Evolutionary conservation across 1,140 invertebrate genomes (phyloP), one percentile per base, ranked within the genome.

Genomic region (Cyclina sinensis): DNA sequence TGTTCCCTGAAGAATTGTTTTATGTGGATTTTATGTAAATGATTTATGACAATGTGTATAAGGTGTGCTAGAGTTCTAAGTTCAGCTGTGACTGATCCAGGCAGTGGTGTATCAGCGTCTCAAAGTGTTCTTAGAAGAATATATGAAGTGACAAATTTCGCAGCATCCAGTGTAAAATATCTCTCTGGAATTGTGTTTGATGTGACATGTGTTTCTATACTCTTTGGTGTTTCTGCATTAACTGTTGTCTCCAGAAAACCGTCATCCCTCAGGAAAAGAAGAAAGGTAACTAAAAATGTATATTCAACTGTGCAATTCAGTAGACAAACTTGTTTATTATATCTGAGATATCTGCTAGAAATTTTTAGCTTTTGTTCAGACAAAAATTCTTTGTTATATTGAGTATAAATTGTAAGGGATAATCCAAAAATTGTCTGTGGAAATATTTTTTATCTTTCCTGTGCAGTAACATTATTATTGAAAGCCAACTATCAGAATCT

Each of bases 191-290:
- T 81, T 62, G 39, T 65, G 11, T 32, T 81, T 65, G 43, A 81
- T 18, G n/a, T 65, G 0, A 81, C 79, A 16, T 81, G 79, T 81
- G 57, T 81, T 4, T 81, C 37, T 81, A 11, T 57, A 3, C 21
- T 81, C 0, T 0, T 81, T 59, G 79, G 79, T 65, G 27, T 80
- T 27, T 59, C 48, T 80, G 27, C 35, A 11, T 21, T 81, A 24
- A 43, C 54, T 30, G 16, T 81, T 54, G 57, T 65, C 7, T 32
- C 54, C 27, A 81, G 54, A 39, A 65, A 21, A 16, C 12, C 24
- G 16, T 24, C 11, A 30, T 43, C 65, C 5, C 0, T 0, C 65
- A 70, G 18, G 73, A 46, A 78, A 21, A 43, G 14, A 30, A 70
- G 21, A 35, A 78, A 78, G 73, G 73, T 78, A 78, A 70, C 14